These are phyloP conservation scores for Caenorhabditis becei DNA, from an alignment of 2,888 invertebrate genomes.

Conservation along the genomic window DNA sequence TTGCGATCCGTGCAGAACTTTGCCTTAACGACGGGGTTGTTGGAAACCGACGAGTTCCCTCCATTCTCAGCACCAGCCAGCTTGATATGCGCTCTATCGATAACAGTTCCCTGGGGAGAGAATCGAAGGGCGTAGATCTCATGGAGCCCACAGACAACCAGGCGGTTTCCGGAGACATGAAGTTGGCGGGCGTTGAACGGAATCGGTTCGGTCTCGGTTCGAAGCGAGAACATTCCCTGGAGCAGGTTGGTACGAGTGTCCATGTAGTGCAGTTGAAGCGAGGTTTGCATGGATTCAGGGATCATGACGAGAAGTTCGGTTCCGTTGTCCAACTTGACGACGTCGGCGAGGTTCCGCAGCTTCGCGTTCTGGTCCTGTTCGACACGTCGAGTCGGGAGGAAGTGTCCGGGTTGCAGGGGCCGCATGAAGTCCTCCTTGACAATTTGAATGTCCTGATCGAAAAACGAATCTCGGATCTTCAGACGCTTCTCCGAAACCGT, in stretches of 20 bases:
- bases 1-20: slow-evolving; percentile 11
- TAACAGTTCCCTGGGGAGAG: slow-evolving; percentile 61
- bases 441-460: too few relatives aligned
- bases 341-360: slow-evolving; percentile 27
- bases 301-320: slow-evolving; percentile 46
- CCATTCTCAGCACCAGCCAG: slow-evolving; percentile 23
- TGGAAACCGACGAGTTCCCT: slow-evolving; percentile 25
- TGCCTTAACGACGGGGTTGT: slow-evolving; percentile 64
- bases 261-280: slow-evolving; percentile 44
- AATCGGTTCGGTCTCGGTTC: slow-evolving; percentile 63
- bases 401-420: slow-evolving; percentile 25
- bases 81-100: slow-evolving; percentile 57
- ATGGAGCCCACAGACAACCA: slow-evolving; percentile 60
- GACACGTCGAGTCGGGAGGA: slow-evolving; percentile 22
- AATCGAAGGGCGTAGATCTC: slow-evolving; percentile 65
- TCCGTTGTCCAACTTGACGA: slow-evolving; percentile 50
- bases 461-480: too few relatives aligned
- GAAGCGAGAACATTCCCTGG: slow-evolving; percentile 43
- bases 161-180: slow-evolving; percentile 52
- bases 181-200: slow-evolving; percentile 59
- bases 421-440: slow-evolving; percentile 42
- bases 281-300: slow-evolving; percentile 26
- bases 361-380: slow-evolving; percentile 26
- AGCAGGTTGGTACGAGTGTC: slow-evolving; percentile 43
- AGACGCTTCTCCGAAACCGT: slow-evolving; percentile 42